Conservation (phyloP, 2,113 vertebrate species). For the Amphiprion percula region DNA sequence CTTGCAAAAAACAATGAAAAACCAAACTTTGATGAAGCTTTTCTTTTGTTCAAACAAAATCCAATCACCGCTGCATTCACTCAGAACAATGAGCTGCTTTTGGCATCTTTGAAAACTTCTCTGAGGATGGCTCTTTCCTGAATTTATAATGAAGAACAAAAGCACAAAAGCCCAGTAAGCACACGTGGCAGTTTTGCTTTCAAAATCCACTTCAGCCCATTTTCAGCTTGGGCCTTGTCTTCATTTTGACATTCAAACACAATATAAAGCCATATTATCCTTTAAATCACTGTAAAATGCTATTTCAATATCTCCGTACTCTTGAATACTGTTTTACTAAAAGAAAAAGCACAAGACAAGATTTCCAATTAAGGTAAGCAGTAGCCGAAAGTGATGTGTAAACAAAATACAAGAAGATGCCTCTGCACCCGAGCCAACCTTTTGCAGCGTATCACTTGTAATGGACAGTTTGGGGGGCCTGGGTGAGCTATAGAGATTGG, state of each 20-base stretch:
- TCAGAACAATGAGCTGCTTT: slow-evolving; percentile 49
- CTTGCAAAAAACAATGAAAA: slow-evolving; percentile 28
- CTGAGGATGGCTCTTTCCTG: slow-evolving; percentile 21
- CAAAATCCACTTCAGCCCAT: slow-evolving; percentile 21
- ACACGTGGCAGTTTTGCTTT: slow-evolving; percentile 5
- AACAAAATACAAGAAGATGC: background rate
- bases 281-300: background rate
- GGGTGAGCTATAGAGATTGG: slow-evolving; percentile 20
- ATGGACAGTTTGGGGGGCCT: slow-evolving; percentile 1
- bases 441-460: slow-evolving; percentile 7
- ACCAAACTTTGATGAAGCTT: slow-evolving; percentile 38
- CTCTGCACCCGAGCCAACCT: background rate
- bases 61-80: slow-evolving; percentile 45
- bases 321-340: background rate
- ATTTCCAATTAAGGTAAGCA: background rate
- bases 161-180: slow-evolving; percentile 14
- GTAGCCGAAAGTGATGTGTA: background rate
- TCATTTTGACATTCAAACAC: slow-evolving; percentile 12
- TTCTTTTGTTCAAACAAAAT: slow-evolving; percentile 56
- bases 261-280: slow-evolving; percentile 8
- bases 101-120: slow-evolving; percentile 49
- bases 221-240: slow-evolving; percentile 2
- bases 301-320: background rate
- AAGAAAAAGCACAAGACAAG: slow-evolving; percentile 11
- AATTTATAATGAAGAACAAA: slow-evolving; percentile 39